A percentile compares a stretch with the other conserved stretches of the same genome.
phyloP scores from a whole-genome alignment of 2,888 invertebrate genomes.

The Agrilus cyanescens region DNA sequence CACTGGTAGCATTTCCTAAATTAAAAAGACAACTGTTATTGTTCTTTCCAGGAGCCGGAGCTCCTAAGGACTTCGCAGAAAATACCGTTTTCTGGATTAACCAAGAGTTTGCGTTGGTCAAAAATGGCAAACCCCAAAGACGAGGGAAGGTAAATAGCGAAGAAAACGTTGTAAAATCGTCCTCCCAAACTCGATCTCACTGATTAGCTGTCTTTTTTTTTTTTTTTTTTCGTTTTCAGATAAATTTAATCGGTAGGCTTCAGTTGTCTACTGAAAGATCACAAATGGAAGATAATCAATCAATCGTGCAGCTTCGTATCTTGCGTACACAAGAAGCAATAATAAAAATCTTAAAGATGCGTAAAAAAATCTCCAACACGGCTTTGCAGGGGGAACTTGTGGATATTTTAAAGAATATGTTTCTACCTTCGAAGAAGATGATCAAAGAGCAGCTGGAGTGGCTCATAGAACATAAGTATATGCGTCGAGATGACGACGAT shows the following conservation, averaged over 20 bases:
- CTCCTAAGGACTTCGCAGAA: conserved; percentile 89
- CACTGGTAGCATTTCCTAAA: conserved; percentile 91
- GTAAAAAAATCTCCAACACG: conserved; percentile 87
- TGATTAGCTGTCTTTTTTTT: background rate
- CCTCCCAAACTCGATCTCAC: background rate
- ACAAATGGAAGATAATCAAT: conserved; percentile 96
- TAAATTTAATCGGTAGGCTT: conserved; percentile 91
- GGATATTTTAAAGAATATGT: conserved; percentile 98
- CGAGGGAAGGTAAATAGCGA: conserved; percentile 61
- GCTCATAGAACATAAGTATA: conserved; percentile 98
- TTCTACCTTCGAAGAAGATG: conserved; percentile 97
- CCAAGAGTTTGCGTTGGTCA: conserved; percentile 89
- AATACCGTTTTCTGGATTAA: conserved; percentile 92
- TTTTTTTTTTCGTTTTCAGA: conserved; percentile 29
- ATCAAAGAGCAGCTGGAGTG: conserved; percentile 99
- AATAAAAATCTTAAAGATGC: conserved; percentile 97
- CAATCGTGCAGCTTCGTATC: conserved; percentile 93
- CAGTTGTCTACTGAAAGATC: conserved; percentile 92
- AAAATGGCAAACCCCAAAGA: conserved; percentile 90
- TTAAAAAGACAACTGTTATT: conserved; percentile 82
- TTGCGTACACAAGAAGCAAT: conserved; percentile 92
- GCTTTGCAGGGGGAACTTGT: conserved; percentile 94
- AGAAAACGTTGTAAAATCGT: background rate
- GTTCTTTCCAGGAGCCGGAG: conserved; percentile 68
- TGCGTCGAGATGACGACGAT: conserved; percentile 91